phyloP scores from a whole-genome alignment of 2,888 invertebrate genomes.

The Conomelus anceps region DNA sequence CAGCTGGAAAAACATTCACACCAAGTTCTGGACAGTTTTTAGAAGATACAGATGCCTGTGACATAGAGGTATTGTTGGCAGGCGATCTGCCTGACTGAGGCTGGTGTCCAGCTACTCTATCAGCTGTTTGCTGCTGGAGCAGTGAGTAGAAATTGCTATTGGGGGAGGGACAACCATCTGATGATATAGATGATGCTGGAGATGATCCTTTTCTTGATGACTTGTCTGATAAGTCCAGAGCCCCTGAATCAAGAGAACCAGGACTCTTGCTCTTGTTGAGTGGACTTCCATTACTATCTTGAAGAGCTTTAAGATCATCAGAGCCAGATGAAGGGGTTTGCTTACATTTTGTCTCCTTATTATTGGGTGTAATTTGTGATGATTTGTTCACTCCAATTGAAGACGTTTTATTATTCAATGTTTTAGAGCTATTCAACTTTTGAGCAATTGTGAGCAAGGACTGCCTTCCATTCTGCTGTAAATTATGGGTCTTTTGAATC shows the following conservation, averaged over 20 bases:
- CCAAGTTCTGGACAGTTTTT: slow-evolving; percentile 15
- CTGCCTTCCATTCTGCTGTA: not conserved
- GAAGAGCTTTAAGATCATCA: not conserved
- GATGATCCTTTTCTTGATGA: slow-evolving; percentile 38
- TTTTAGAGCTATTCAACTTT: not conserved
- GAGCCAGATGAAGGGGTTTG: not conserved
- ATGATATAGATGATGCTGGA: slow-evolving; percentile 15
- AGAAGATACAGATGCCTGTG: not conserved
- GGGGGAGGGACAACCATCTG: slow-evolving; percentile 18
- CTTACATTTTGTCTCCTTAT: not conserved
- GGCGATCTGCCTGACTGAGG: slow-evolving; percentile 26
- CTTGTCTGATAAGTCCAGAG: slow-evolving; percentile 49
- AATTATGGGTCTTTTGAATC: not conserved
- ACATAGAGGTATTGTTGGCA: slow-evolving; percentile 11
- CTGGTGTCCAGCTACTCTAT: slow-evolving; percentile 20
- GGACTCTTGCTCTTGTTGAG: not conserved
- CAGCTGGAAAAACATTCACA: slow-evolving; percentile 21
- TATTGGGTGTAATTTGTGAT: not conserved
- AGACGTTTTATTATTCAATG: not conserved
- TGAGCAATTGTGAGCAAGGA: not conserved
- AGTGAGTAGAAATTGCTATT: slow-evolving; percentile 29
- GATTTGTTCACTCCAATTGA: not conserved
- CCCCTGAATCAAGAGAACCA: slow-evolving; percentile 42
- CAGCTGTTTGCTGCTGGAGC: slow-evolving; percentile 31
- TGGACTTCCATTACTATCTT: not conserved